Percentiles rank a stretch among this genome's conserved stretches.
These are phyloP conservation scores for Alethe diademata DNA, from an alignment of 2,113 vertebrate species.

Conservation along the genomic window DNA sequence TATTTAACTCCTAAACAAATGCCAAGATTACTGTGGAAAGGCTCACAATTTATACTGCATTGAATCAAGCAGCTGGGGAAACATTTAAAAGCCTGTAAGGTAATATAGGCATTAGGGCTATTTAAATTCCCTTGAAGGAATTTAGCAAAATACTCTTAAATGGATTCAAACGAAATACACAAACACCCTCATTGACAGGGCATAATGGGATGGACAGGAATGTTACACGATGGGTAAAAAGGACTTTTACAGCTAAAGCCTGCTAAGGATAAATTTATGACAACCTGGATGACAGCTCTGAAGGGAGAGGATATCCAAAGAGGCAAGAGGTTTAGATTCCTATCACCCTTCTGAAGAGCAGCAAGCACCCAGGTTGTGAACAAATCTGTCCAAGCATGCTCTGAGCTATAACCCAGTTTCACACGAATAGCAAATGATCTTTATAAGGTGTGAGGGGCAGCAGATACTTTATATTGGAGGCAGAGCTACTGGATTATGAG, in stretches of 20 bases:
- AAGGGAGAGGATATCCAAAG: background rate
- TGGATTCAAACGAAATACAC: background rate
- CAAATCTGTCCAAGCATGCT: background rate
- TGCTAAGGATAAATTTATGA: conserved; percentile 4
- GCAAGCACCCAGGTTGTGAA: conserved; percentile 21
- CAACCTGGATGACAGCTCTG: conserved; percentile 6
- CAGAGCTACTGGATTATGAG: background rate
- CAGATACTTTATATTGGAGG: background rate
- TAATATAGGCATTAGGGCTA: conserved; percentile 35
- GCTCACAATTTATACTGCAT: background rate
- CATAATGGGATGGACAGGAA: background rate
- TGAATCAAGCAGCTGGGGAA: conserved; percentile 30
- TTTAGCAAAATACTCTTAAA: background rate
- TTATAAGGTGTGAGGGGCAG: background rate
- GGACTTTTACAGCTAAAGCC: background rate
- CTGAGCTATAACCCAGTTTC: background rate
- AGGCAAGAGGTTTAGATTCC: conserved; percentile 30
- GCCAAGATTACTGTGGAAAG: background rate
- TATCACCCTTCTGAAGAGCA: background rate
- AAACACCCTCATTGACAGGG: background rate
- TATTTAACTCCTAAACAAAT: conserved; percentile 51
- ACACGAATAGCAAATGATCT: background rate
- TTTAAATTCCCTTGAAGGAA: conserved; percentile 33
- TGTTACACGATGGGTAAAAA: background rate
- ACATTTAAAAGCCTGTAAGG: conserved; percentile 13